Evolutionary conservation across 2,888 invertebrate genomes (phyloP).

Genomic region (Amblyjoppa proteus): DNA sequence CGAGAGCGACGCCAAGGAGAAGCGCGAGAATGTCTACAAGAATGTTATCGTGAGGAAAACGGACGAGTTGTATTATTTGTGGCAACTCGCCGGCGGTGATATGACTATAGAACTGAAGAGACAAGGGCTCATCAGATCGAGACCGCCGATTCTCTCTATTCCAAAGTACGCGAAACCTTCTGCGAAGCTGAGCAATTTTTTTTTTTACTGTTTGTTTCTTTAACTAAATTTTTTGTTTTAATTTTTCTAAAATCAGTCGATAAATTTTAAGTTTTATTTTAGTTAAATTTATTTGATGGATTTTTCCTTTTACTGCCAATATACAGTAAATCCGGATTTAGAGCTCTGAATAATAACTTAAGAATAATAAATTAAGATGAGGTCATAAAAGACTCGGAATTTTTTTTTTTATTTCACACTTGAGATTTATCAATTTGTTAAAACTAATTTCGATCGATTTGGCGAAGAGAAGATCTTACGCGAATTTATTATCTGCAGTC

Average conservation of each 20-base stretch:
- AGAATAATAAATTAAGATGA: no score
- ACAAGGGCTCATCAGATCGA: constrained; percentile 95
- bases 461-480: background rate
- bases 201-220: constrained; percentile 70
- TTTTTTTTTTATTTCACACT: no score
- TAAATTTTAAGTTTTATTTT: no score
- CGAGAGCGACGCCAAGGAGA: constrained; percentile 74
- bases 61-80: constrained; percentile 96
- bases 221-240: background rate
- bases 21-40: constrained; percentile 83
- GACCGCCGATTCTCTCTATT: constrained; percentile 92
- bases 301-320: no score
- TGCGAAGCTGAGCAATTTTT: background rate
- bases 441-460: background rate
- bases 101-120: constrained; percentile 95
- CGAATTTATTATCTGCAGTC: constrained; percentile 85
- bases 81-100: constrained; percentile 98
- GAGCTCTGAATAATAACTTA: no score
- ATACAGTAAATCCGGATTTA: no score
- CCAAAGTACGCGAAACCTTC: constrained; percentile 87
- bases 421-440: background rate
- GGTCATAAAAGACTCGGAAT: no score
- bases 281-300: no score
- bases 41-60: constrained; percentile 86
- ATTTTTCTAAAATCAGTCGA: background rate